Conservation (phyloP, 1,140 invertebrate genomes). For the Lycorma delicatula region DNA sequence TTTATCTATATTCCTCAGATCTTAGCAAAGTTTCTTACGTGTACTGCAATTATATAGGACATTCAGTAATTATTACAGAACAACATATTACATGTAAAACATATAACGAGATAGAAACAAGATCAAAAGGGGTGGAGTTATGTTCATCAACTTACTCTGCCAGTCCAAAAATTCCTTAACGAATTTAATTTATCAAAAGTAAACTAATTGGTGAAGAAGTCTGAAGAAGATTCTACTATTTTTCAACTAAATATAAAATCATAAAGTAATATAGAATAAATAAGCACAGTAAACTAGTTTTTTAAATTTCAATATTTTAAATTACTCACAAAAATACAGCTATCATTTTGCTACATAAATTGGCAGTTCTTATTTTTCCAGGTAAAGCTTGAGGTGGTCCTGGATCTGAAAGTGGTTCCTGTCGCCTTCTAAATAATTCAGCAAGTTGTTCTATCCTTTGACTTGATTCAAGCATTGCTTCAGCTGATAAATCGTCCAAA, state of each 20-base stretch:
- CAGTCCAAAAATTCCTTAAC: no score
- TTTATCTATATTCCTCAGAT: no score
- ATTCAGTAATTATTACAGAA: no score
- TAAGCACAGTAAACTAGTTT: not conserved
- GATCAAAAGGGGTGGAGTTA: no score
- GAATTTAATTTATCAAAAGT: no score
- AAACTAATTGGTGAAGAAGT: no score
- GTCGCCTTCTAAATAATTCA: constrained; percentile 61
- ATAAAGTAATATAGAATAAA: not conserved
- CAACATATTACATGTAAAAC: no score
- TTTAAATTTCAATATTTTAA: not conserved
- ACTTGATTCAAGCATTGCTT: constrained; percentile 88
- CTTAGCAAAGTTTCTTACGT: no score
- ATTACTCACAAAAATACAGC: constrained; percentile 59
- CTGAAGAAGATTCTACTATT: no score
- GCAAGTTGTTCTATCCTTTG: constrained; percentile 84
- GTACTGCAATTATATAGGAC: no score
- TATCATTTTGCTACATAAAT: constrained; percentile 53
- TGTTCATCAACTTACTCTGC: no score
- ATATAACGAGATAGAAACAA: no score
- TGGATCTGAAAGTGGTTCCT: constrained; percentile 58
- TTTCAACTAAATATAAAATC: not conserved
- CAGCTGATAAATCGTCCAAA: constrained; percentile 81
- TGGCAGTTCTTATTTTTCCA: constrained; percentile 49
- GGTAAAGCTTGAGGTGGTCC: constrained; percentile 66